Base-by-base conservation (phyloP, 2,888 invertebrate genomes). In the Shargacucullia verbasci region DNA sequence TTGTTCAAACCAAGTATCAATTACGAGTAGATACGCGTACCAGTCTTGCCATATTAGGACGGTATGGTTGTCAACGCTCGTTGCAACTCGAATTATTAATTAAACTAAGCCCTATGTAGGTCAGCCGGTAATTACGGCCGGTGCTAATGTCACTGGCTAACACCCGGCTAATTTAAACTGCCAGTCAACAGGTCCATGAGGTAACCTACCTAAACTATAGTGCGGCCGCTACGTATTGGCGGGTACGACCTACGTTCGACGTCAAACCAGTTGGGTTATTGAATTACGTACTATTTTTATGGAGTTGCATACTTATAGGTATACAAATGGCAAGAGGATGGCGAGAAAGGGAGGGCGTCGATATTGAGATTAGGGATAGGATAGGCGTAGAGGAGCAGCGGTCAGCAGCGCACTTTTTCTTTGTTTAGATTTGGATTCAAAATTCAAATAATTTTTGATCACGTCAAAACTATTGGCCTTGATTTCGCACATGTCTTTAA, bases 121-220 rank as follows among this genome's bases (percentile, higher is more conserved):
- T 87, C 90, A 89, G 74, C 64, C 73, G 78, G 84, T 86, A 89
- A 91, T 91, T 91, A 89, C 82, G 76, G 70, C 62, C 75, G 70
- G 78, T 76, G 82, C 80, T 86, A 89, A 87, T 89, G 86, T 85
- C 82, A 84, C 73, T 80, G 48, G 43, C 53, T 63, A 81, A 84
- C 81, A 83, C 80, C 74, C 66, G 60, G 58, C 72, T 78, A 73
- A 79, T 84, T 81, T 77, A 60, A 75, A 71, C 65, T 63, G 66
- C 53, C 56, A 61, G 55, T 64, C 54, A 69, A 71, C 74, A 68
- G 61, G 70, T 76, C 53, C 47, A 59, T n/a, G 48, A 54, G 63
- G 52, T 55, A 55, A 64, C 34, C 49, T 59, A 59, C 48, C 43
- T 57, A 9, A 34, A 39, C 25, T 40, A 31, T 43, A 31, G 29